These are phyloP conservation scores for Crossocerus cetratus DNA, from an alignment of 2,888 invertebrate genomes.

Conservation along the genomic window DNA sequence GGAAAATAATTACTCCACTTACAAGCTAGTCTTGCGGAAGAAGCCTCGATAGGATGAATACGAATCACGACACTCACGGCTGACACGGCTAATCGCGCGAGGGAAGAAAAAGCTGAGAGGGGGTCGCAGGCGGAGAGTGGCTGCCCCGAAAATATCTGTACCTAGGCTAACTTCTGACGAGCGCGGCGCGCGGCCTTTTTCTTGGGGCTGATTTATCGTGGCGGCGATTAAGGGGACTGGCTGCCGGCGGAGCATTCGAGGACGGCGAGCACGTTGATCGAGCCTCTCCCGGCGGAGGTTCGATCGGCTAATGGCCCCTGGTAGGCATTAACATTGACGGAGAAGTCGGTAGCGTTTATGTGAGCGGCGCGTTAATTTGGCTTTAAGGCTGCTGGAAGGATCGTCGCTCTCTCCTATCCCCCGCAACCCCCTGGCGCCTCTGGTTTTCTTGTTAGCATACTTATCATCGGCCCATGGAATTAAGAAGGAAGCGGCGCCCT, in stretches of 20 bases:
- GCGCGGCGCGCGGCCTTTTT: slow-evolving; percentile 38
- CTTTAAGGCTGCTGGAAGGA: slow-evolving; percentile 50
- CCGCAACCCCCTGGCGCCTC: slow-evolving; percentile 43
- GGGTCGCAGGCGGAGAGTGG: neutral
- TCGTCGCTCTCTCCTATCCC: slow-evolving; percentile 21
- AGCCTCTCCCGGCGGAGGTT: slow-evolving; percentile 41
- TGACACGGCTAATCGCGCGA: neutral
- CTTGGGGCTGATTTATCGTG: slow-evolving; percentile 55
- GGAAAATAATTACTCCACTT: too few relatives aligned
- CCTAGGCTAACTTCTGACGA: neutral
- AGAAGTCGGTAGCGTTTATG: slow-evolving; percentile 64
- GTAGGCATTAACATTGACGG: slow-evolving; percentile 71
- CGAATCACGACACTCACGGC: too few relatives aligned
- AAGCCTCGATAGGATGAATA: too few relatives aligned
- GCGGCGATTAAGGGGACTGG: slow-evolving; percentile 55
- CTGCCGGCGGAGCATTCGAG: slow-evolving; percentile 41
- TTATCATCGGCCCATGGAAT: slow-evolving; percentile 73
- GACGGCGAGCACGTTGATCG: slow-evolving; percentile 61
- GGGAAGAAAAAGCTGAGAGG: slow-evolving; percentile 1
- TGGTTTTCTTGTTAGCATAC: slow-evolving; percentile 75
- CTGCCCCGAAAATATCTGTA: slow-evolving; percentile 21
- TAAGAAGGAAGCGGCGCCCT: slow-evolving; percentile 65
- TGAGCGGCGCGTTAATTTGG: slow-evolving; percentile 72
- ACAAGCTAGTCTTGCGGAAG: too few relatives aligned
- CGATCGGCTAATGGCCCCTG: slow-evolving; percentile 70